Conservation (phyloP, 2,797 vertebrate species). For the Manis pentadactyla region DNA sequence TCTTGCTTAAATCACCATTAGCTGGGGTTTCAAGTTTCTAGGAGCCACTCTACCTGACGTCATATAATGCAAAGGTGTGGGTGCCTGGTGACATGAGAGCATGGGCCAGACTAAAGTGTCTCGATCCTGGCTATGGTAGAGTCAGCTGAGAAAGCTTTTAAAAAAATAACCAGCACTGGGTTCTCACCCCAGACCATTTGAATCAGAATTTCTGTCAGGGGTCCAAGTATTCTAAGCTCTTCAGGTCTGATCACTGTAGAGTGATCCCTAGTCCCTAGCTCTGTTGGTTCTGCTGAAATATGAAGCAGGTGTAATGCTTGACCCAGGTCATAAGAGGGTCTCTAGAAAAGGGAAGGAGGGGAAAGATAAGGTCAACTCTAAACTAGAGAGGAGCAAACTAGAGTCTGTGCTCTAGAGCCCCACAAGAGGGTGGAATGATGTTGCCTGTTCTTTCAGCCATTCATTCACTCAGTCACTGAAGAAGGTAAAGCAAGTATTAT, state of each 20-base stretch:
- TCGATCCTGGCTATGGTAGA: neutral
- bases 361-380: neutral
- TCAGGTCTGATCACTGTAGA: neutral
- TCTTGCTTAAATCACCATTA: neutral
- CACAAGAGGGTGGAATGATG: neutral
- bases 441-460: neutral
- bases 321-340: neutral
- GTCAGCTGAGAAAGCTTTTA: neutral
- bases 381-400: neutral
- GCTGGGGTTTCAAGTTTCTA: neutral
- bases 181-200: neutral
- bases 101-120: neutral
- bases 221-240: neutral
- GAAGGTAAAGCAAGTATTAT: neutral
- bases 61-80: neutral
- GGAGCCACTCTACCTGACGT: neutral
- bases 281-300: neutral
- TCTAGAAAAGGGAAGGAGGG: neutral
- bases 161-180: neutral
- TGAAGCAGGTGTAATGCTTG: neutral
- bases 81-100: neutral
- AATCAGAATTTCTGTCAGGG: neutral
- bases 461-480: neutral
- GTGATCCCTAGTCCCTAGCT: neutral
- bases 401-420: neutral